These are phyloP conservation scores for Hydrochoerus hydrochaeris DNA, from an alignment of 2,113 vertebrate genomes.

Conservation along the genomic window DNA sequence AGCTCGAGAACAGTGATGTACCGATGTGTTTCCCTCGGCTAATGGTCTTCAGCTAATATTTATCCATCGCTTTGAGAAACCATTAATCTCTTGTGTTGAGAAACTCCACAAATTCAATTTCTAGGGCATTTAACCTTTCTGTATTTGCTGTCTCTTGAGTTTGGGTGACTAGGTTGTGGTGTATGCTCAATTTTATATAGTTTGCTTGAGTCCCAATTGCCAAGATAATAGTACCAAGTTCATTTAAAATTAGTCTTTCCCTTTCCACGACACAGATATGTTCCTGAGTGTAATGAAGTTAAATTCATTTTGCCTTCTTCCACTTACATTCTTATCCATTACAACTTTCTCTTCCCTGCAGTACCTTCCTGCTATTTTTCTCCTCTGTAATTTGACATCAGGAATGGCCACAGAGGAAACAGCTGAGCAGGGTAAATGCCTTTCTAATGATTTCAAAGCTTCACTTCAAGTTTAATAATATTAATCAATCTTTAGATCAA, in stretches of 20 bases:
- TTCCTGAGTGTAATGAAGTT: slow-evolving; percentile 77
- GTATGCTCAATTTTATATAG: slow-evolving; percentile 76
- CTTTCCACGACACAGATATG: slow-evolving; percentile 52
- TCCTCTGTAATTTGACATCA: slow-evolving; percentile 83
- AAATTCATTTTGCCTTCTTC: slow-evolving; percentile 81
- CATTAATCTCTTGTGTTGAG: slow-evolving; percentile 85
- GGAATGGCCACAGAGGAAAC: slow-evolving; percentile 79
- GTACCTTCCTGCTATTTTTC: slow-evolving; percentile 76
- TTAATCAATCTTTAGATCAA: slow-evolving; percentile 72
- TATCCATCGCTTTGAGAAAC: slow-evolving; percentile 86
- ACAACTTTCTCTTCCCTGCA: slow-evolving; percentile 70
- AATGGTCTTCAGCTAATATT: slow-evolving; percentile 88
- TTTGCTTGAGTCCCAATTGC: slow-evolving; percentile 72
- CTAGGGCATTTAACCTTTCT: slow-evolving; percentile 85
- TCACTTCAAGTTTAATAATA: slow-evolving; percentile 74
- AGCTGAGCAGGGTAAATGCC: slow-evolving; percentile 76
- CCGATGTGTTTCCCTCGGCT: slow-evolving; percentile 84
- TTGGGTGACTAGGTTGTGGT: slow-evolving; percentile 76
- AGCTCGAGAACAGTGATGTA: slow-evolving; percentile 81
- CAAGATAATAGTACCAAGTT: slow-evolving; percentile 74
- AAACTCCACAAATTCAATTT: slow-evolving; percentile 86
- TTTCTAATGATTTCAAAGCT: slow-evolving; percentile 82
- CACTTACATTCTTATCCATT: slow-evolving; percentile 60
- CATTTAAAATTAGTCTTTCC: slow-evolving; percentile 79
- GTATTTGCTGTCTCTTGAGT: slow-evolving; percentile 78